phyloP scores from a whole-genome alignment of 2,797 vertebrate genomes.

The Sphenopsis melanotis region DNA sequence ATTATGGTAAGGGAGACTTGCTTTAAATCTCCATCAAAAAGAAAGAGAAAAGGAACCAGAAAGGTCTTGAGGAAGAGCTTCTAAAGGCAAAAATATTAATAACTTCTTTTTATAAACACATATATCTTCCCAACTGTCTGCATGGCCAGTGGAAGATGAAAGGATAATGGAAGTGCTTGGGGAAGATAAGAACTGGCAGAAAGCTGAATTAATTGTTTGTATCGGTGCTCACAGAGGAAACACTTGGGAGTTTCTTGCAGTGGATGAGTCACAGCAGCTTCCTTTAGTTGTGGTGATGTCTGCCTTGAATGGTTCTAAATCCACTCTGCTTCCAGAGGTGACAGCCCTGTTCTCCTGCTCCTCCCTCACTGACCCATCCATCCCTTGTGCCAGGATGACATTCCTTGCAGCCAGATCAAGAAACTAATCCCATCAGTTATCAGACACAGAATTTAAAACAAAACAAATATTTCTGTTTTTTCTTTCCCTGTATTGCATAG shows the following conservation, averaged over 20 bases:
- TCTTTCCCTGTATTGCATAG: not conserved
- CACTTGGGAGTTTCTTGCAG: not conserved
- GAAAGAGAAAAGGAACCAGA: not conserved
- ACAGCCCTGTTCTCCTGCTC: not conserved
- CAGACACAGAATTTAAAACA: not conserved
- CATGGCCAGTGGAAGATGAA: conserved; percentile 29
- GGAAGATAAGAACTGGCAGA: not conserved
- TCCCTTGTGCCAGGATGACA: not conserved
- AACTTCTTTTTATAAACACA: not conserved
- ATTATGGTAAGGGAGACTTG: not conserved
- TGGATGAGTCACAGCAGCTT: not conserved
- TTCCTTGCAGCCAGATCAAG: not conserved
- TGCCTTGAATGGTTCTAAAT: not conserved
- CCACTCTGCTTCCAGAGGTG: not conserved
- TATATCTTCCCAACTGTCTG: not conserved
- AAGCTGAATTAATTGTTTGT: not conserved
- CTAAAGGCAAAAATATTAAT: not conserved
- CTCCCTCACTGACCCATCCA: too few relatives aligned
- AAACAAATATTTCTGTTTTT: not conserved
- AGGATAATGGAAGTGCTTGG: conserved; percentile 2
- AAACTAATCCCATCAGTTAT: not conserved
- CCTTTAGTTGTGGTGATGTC: not conserved
- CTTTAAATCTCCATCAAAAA: not conserved
- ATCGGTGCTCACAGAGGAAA: not conserved
- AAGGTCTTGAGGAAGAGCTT: not conserved